phyloP scores from a whole-genome alignment of 2,888 invertebrate genomes.

The Rhorus exstirpatorius region DNA sequence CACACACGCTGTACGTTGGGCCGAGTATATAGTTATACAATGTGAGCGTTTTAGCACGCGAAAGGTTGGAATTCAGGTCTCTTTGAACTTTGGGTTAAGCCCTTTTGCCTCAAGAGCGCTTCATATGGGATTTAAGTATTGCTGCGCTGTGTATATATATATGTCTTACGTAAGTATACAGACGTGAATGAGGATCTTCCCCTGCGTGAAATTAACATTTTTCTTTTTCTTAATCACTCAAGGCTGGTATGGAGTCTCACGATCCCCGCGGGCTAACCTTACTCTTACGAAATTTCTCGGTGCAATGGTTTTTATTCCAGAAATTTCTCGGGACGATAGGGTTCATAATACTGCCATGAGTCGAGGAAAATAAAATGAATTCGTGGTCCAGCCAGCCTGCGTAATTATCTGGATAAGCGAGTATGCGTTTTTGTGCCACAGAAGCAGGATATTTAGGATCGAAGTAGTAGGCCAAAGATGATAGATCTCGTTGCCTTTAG shows the following conservation, averaged over 20 bases:
- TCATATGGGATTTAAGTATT: neutral
- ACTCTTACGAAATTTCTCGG: slow-evolving; percentile 34
- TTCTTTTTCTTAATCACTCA: slow-evolving; percentile 9
- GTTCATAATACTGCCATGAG: no score
- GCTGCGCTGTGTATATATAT: slow-evolving; percentile 4
- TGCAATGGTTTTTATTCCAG: neutral
- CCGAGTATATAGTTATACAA: no score
- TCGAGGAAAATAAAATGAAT: no score
- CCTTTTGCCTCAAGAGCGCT: neutral
- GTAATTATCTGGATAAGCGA: no score
- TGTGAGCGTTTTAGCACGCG: neutral
- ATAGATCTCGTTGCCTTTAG: no score
- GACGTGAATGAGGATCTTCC: slow-evolving; percentile 31
- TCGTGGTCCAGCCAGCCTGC: no score
- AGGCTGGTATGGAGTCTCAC: slow-evolving; percentile 48
- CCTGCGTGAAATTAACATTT: slow-evolving; percentile 48
- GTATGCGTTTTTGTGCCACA: no score
- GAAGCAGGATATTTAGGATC: no score
- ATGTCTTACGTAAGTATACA: slow-evolving; percentile 26
- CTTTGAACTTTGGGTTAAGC: neutral
- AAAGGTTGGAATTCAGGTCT: neutral
- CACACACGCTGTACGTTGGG: neutral
- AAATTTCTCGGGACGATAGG: neutral
- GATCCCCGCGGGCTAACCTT: slow-evolving; percentile 33
- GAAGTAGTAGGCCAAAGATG: no score